Base-by-base conservation (phyloP, 2,888 invertebrate genomes). In the Caenorhabditis becei region DNA sequence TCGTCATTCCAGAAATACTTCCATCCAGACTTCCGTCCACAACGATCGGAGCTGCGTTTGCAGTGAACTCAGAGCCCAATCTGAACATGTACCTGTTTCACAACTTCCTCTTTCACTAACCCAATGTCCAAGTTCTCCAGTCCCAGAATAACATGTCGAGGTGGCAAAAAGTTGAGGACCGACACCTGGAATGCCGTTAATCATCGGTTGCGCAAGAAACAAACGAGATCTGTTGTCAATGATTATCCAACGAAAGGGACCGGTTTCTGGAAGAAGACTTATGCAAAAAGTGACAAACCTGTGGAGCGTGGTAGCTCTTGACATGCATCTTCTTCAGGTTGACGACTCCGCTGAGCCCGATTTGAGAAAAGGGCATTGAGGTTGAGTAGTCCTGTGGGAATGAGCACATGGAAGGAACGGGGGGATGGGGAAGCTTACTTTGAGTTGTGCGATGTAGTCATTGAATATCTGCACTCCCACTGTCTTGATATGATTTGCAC, bases 401-500 rank as follows among this genome's bases (percentile, higher is more conserved):
- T 18, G 35, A 37, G 23, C 23, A 20, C 10, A 47, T 59, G n/a
- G 20, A 23, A 44, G 16, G 7, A 20, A 47, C 20, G 5, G 23
- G 11, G n/a, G 2, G 20, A 18, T 7, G 1, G 14, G 24, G 16
- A 26, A 18, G 7, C 44, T 32, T 14, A 89, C 88, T 53, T 80
- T 74, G 28, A 88, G 35, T 18, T 67, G 59, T 2, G 88, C 82
- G 16, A 90, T 83, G 72, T 89, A 88, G 72, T 90, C 90, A 77
- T 89, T 90, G 66, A 90, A 83, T 20, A 90, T 74, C 49, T 89
- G 86, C 5, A 90, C 89, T 37, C 88, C 90, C 1, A 90, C 88
- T 24, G 83, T 83, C 63, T 90, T 90, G 26, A 90, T 71, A 58
- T 90, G 89, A 70, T 90, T 89, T n/a, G 88, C 87, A 16, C 90